Base-by-base conservation (phyloP, 1,140 invertebrate genomes). In the Meteorus sp. region DNA sequence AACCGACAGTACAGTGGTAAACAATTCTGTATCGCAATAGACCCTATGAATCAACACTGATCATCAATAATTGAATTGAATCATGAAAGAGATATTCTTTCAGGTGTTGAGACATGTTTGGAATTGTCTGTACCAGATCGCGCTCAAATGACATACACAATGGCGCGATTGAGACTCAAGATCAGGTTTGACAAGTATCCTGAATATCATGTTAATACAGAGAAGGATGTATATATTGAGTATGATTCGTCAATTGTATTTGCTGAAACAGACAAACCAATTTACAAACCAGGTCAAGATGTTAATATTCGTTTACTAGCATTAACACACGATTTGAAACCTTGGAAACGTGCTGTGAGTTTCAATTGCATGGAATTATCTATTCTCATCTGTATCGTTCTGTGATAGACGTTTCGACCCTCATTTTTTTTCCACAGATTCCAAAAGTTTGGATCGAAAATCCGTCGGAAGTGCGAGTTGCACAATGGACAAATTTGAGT, bases 221-320 rank as follows among this genome's bases (percentile, higher is more conserved):
- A 80, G 65, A 72, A 82, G 66, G 57, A 79, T 59, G 47, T 76
- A 64, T 56, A 68, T 52, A 68, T 80, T 69, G 62, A 81, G 67
- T 67, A 81, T 17, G 77, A 81, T 48, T 77, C 83, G 2, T 67
- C 79, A 39, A 73, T 84, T 9, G 69, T 82, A 4, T 77, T 84
- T 19, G 71, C 85, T 2, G 83, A 84, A 62, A 82, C 83, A 1
- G 83, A 85, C 45, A 82, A 83, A 52, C 81, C 84, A 0, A 78
- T 87, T 4, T 90, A 89, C 71, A 84, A 87, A 52, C 86, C 86
- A 3, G 82, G 84, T 2, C 83, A 87, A 63, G 76, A 78, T 59
- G 82, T 86, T 8, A 80, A 80, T 56, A 81, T 85, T 31, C 74
- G 85, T 44, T 70, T 85, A 31, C 71, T 86, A 1, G 76, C 76